Conservation (phyloP, 1,140 invertebrate genomes). For the Orchestia grillus region DNA sequence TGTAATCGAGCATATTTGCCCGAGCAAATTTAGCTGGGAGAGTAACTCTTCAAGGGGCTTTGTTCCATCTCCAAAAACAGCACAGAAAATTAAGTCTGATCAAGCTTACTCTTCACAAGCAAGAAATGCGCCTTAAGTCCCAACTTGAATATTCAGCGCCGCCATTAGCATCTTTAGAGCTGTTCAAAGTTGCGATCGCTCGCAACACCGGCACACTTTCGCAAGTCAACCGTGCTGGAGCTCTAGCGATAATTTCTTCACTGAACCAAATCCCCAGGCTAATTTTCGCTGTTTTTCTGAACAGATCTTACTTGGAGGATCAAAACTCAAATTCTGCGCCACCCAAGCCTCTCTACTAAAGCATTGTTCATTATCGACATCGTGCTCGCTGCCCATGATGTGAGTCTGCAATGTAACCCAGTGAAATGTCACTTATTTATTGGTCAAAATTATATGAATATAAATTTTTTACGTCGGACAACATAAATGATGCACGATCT, state of each 20-base stretch:
- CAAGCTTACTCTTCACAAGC: not conserved
- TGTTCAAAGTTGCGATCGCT: not conserved
- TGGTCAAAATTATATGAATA: not conserved
- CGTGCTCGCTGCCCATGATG: not conserved
- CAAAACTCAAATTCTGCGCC: not conserved
- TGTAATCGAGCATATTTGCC: not conserved
- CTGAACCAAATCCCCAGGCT: not conserved
- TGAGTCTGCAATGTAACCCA: not conserved
- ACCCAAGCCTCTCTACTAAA: no score
- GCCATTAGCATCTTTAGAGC: slow-evolving; percentile 40
- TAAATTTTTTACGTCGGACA: not conserved
- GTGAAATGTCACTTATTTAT: not conserved
- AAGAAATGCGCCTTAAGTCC: slow-evolving; percentile 13
- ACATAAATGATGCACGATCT: not conserved
- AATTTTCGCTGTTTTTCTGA: not conserved
- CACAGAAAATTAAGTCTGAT: slow-evolving; percentile 9
- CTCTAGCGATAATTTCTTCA: not conserved
- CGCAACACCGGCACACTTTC: not conserved
- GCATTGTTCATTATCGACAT: not conserved
- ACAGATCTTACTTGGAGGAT: not conserved
- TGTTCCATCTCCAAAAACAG: not conserved
- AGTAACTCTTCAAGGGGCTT: not conserved
- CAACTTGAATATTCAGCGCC: not conserved
- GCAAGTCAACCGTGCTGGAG: not conserved
- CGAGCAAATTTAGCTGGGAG: not conserved